Base-by-base conservation (phyloP, 2,888 invertebrate genomes). In the Heteromurus nitidus region DNA sequence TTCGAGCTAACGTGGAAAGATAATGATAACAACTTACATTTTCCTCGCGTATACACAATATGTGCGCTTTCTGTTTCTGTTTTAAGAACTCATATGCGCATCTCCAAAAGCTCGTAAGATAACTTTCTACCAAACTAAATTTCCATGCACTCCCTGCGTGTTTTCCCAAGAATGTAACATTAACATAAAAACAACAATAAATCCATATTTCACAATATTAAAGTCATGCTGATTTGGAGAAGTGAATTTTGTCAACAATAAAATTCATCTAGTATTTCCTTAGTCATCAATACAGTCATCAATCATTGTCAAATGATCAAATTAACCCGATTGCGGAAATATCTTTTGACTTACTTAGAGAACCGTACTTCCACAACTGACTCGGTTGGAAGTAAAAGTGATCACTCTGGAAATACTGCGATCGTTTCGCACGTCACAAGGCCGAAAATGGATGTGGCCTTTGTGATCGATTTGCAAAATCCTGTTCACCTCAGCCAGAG, bases 361-460 rank as follows among this genome's bases (percentile, higher is more conserved):
- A 84, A 76, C 30, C 89, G 89, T 69, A 90, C 90, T 87, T 89
- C 90, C 85, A 68, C 76, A 22, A 92, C 92, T 42, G 92, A 92
- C 87, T 92, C 92, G 88, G 89, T 92, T 75, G 92, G 92, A 55
- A 92, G 92, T 30, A 91, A 92, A 87, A 92, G 92, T 84, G 92
- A 93, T 88, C 89, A 91, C 82, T 92, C 92, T 20, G 88, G 88
- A 65, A 88, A 88, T 80, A 88, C 88, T 3, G 87, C 88, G 20
- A 30, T 91, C 89, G 53, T 90, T 90, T 83, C 85, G 87, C 70
- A 87, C 83, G 83, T 84, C 3, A 75, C 86, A 20, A 90, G 93
- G 86, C 93, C 93, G 26, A 92, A 92, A 87, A 96, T 96, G 95
- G 96, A 96, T 89, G 95, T 97, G 83, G 96, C 94, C 69, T 82